Conservation (phyloP, 2,113 vertebrate genomes). For the Thomomys bottae region DNA sequence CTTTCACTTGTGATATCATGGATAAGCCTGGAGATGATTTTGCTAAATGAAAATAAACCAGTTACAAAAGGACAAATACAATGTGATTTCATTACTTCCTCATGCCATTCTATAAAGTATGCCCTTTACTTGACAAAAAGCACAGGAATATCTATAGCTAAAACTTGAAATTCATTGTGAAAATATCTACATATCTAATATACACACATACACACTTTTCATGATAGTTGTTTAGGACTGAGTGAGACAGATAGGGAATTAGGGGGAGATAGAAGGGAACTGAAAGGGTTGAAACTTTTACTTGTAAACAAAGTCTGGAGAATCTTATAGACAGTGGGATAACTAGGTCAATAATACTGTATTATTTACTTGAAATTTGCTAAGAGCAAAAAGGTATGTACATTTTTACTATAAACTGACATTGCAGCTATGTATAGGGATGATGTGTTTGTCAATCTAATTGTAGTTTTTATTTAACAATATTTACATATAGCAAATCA, state of each 20-base stretch:
- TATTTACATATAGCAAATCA: neutral
- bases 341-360: neutral
- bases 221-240: too few species aligned
- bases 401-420: neutral
- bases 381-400: neutral
- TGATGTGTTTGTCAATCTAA: neutral
- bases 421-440: neutral
- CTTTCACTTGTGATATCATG: neutral
- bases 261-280: too few species aligned
- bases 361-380: neutral
- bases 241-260: too few species aligned
- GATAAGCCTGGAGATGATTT: neutral
- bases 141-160: too few species aligned
- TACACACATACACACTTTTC: too few species aligned
- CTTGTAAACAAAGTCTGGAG: neutral
- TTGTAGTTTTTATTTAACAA: neutral
- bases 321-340: neutral
- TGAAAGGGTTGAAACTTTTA: neutral
- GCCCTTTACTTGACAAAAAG: too few species aligned
- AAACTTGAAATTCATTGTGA: too few species aligned
- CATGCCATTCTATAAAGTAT: too few species aligned
- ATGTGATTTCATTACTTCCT: neutral
- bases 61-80: neutral
- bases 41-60: neutral
- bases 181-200: too few species aligned